Percentiles rank a stretch among this genome's conserved stretches.
phyloP scores from a whole-genome alignment of 2,113 vertebrate genomes.

The Chlorocebus sabaeus region DNA sequence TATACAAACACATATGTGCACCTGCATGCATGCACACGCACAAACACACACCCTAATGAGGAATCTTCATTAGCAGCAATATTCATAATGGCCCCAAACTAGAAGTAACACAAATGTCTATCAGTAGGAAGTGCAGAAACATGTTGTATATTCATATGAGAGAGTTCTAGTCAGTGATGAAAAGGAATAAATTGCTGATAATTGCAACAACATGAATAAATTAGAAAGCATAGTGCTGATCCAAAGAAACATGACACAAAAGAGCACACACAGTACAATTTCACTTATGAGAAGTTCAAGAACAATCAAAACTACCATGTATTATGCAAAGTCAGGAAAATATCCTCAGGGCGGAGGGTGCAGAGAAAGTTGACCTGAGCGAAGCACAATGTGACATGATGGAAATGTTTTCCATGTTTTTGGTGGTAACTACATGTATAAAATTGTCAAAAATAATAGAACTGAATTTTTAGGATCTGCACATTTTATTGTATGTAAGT shows the following conservation, averaged over 20 bases:
- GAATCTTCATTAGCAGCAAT: neutral
- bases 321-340: neutral
- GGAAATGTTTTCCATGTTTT: neutral
- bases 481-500: neutral
- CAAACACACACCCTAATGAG: neutral
- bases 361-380: neutral
- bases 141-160: neutral
- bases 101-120: neutral
- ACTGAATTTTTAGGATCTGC: neutral
- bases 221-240: neutral
- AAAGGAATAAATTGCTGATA: neutral
- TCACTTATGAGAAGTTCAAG: neutral
- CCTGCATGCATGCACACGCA: neutral
- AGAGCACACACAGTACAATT: neutral
- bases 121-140: neutral
- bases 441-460: neutral
- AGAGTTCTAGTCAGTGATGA: neutral
- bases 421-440: neutral
- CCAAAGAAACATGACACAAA: neutral
- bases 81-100: neutral
- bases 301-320: neutral
- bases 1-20: neutral
- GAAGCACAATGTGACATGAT: neutral
- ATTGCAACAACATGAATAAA: neutral
- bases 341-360: neutral